Evolutionary conservation across 2,113 vertebrate genomes (phyloP).

Genomic region (Macquaria australasica): DNA sequence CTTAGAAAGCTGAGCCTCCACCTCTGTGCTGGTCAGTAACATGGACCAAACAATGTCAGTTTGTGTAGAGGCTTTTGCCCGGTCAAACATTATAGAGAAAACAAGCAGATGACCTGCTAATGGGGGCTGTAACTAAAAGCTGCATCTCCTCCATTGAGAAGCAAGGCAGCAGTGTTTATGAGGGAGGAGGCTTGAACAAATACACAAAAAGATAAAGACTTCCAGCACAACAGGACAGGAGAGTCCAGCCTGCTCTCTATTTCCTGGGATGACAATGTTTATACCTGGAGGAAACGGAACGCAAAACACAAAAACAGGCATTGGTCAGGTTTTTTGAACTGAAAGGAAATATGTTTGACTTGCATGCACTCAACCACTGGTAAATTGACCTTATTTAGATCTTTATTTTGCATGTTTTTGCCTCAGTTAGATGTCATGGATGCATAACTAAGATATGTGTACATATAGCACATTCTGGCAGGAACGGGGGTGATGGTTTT

Average conservation of each 20-base stretch:
- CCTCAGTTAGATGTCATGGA: neutral
- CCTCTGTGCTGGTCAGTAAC: too few relatives aligned
- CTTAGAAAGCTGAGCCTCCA: neutral
- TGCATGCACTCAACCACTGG: neutral
- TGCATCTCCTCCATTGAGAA: neutral
- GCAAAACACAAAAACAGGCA: neutral
- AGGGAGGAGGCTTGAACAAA: slow-evolving; percentile 43
- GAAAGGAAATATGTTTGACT: neutral
- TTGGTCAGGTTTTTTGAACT: neutral
- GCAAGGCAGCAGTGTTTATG: slow-evolving; percentile 24
- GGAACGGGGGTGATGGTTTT: neutral
- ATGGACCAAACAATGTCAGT: neutral
- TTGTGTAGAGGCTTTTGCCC: neutral
- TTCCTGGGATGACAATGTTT: slow-evolving; percentile 45
- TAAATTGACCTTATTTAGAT: neutral
- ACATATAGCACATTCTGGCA: neutral
- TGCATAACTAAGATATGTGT: neutral
- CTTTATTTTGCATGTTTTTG: neutral
- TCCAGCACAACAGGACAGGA: neutral
- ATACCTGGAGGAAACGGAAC: slow-evolving; percentile 24
- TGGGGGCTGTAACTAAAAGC: slow-evolving; percentile 5
- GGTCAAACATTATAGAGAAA: slow-evolving; percentile 2
- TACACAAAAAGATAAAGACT: slow-evolving; percentile 14
- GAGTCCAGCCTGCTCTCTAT: slow-evolving; percentile 15
- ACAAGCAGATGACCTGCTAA: slow-evolving; percentile 41